Evolutionary conservation across 2,888 invertebrate genomes (phyloP).

Genomic region (Nymphalis c-album): DNA sequence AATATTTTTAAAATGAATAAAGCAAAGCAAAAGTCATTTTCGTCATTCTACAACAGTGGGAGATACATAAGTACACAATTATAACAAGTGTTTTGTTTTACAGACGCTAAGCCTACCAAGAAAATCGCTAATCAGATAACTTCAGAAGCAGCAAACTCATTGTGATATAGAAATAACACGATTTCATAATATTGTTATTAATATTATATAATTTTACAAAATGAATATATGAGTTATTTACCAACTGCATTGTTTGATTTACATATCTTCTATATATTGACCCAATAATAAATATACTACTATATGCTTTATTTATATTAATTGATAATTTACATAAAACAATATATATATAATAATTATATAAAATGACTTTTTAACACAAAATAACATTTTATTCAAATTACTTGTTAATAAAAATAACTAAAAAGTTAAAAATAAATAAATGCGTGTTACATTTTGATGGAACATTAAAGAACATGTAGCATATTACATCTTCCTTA

Average conservation of each 20-base stretch:
- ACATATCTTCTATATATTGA: not conserved
- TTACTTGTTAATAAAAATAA: too few relatives aligned
- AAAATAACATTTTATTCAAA: too few relatives aligned
- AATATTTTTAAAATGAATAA: too few relatives aligned
- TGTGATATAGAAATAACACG: constrained; percentile 56
- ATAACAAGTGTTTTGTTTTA: constrained; percentile 42
- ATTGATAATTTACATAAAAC: too few relatives aligned
- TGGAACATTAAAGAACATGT: too few relatives aligned
- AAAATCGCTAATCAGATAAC: not conserved
- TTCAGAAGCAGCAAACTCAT: constrained; percentile 45
- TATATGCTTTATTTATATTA: too few relatives aligned
- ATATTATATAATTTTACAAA: not conserved
- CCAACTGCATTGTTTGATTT: not conserved
- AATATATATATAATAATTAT: too few relatives aligned
- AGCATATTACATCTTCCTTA: too few relatives aligned
- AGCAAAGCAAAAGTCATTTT: not conserved
- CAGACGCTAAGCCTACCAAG: constrained; percentile 50
- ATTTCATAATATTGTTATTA: constrained; percentile 45
- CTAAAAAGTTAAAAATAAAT: too few relatives aligned
- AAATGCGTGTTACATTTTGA: too few relatives aligned
- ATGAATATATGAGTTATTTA: not conserved
- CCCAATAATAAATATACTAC: too few relatives aligned
- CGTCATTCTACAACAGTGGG: not conserved
- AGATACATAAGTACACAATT: not conserved
- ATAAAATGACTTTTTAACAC: too few relatives aligned